Evolutionary conservation across 2,888 invertebrate species (phyloP).

Genomic region (Lepetodrilus schrolli): DNA sequence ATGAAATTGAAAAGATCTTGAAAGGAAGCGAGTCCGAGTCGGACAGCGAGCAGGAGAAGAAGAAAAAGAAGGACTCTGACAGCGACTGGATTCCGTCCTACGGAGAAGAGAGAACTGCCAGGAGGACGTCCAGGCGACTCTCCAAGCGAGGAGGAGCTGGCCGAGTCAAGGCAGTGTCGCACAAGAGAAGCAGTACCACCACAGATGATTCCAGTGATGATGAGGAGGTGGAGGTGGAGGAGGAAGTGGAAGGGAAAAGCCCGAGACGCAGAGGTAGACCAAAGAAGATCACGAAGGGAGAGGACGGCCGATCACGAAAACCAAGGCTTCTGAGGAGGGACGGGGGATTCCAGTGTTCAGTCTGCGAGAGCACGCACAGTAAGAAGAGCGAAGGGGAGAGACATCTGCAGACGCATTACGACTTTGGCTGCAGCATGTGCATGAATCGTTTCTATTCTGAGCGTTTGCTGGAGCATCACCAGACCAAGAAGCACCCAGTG

Average conservation of each 20-base stretch:
- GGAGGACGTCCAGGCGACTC: background rate
- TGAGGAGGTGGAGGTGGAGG: background rate
- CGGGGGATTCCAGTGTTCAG: background rate
- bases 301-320: background rate
- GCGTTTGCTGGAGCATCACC: background rate
- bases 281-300: background rate
- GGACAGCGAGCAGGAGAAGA: background rate
- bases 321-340: background rate
- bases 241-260: background rate
- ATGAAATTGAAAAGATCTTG: background rate
- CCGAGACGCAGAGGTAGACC: conserved; percentile 6
- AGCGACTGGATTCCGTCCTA: background rate
- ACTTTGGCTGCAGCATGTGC: background rate
- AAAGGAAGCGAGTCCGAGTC: conserved; percentile 16
- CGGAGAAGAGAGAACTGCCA: background rate
- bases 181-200: background rate
- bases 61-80: conserved; percentile 6
- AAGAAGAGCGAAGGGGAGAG: background rate
- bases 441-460: background rate
- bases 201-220: background rate
- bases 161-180: too few relatives aligned
- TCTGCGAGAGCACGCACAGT: background rate
- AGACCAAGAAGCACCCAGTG: conserved; percentile 3
- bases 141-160: background rate
- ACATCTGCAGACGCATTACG: conserved; percentile 6